Evolutionary conservation across 1,140 invertebrate species (phyloP), one percentile per base, ranked within the genome.

Genomic region (Odontomachus brunneus): DNA sequence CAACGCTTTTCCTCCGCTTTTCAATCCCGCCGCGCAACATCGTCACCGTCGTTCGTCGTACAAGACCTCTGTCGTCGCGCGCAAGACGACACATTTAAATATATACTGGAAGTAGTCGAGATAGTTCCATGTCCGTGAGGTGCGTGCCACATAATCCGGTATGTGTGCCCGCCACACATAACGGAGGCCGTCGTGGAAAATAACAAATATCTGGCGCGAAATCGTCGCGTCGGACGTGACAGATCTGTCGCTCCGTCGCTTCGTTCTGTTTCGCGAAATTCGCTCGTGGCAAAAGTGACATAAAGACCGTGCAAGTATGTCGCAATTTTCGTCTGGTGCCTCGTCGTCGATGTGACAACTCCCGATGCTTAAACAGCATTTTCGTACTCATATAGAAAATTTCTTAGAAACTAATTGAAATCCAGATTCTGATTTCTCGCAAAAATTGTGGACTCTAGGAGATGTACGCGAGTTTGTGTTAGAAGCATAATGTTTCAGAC

Each of bases 101-200:
- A 62, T 74, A 48, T 75, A 74, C 71, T 14, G 57, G 14, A 75
- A 75, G 15, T 62, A 62, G 48, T 75, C 24, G 44, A 62, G 44
- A 60, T 44, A 62, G 44, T 75, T 75, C 62, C 17, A 15, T 38
- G 22, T 60, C 14, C 22, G 51, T 59, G 33, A 73, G 57, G 26
- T 29, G 38, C 17, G 17, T 17, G 7, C 15, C n/a, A 53, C 55
- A 49, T 59, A 74, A 74, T 60, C 15, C 26, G 62, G 22, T 74
- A 62, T 49, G 19, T 49, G 29, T 9, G n/a, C n/a, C 59, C 38
- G 44, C n/a, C 44, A 49, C 44, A 62, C 24, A 5, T 29, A 75
- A 63, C 57, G 57, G 24, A 74, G 19, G 26, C 33, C 38, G 53
- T 73, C 51, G 53, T 15, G 33, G 2, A 29, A 62, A 51, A 62